These are phyloP conservation scores for Myotis brandtii DNA, from an alignment of 2,113 vertebrate species.

Conservation along the genomic window DNA sequence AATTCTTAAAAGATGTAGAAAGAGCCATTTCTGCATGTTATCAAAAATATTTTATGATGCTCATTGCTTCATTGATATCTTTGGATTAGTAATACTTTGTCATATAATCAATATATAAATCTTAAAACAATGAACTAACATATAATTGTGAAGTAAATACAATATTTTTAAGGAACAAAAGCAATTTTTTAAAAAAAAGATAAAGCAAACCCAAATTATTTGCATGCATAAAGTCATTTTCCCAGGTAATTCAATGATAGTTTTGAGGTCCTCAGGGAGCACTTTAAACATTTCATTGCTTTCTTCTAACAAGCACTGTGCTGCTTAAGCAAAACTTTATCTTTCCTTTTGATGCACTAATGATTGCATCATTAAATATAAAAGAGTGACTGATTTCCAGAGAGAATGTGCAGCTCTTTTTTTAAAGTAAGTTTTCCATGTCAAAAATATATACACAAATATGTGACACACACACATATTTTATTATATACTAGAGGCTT, in stretches of 20 bases:
- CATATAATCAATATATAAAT: background rate
- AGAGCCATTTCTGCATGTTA: background rate
- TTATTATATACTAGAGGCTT: no score
- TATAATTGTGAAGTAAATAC: background rate
- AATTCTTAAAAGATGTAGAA: background rate
- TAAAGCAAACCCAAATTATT: background rate
- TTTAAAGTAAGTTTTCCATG: background rate
- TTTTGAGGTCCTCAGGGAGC: background rate
- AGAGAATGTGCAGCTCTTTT: background rate
- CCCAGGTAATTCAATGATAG: background rate
- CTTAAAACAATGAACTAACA: background rate
- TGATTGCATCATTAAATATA: background rate
- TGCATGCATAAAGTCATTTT: background rate
- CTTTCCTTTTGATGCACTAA: conserved; percentile 9
- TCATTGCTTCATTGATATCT: background rate
- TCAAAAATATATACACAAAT: background rate
- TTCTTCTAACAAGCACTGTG: background rate
- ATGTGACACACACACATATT: background rate
- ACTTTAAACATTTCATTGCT: background rate
- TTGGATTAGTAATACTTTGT: background rate
- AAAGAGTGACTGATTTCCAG: background rate
- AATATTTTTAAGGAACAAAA: background rate
- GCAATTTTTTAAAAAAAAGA: background rate
- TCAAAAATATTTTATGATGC: background rate
- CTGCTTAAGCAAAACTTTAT: background rate